Percentiles rank a stretch among this genome's conserved stretches.
Conservation (phyloP, 2,888 invertebrate species). For the Epinotia brunnichana region DNA sequence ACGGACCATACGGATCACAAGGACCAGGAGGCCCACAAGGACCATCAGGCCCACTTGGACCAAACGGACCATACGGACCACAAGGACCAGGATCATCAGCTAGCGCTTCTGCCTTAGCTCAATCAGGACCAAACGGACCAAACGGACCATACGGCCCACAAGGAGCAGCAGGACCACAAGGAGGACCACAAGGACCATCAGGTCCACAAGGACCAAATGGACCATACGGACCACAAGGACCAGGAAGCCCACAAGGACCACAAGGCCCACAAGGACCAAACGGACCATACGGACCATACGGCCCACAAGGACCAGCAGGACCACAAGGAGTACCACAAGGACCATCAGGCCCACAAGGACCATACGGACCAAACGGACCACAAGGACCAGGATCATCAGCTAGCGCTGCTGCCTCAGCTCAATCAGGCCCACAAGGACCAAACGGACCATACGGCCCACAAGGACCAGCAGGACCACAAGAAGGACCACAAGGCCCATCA, state of each 20-base stretch:
- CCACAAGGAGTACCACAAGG: slow-evolving; percentile 7
- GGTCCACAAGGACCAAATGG: background rate
- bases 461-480: background rate
- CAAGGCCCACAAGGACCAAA: background rate
- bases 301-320: slow-evolving; percentile 8
- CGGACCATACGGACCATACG: background rate
- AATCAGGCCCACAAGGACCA: slow-evolving; percentile 7
- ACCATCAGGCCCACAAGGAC: slow-evolving; percentile 17
- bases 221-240: too few relatives aligned
- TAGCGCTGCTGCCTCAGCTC: slow-evolving; percentile 2
- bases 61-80: background rate
- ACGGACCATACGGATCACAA: slow-evolving; percentile 19
- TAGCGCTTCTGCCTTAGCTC: slow-evolving; percentile 11
- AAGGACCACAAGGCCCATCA: background rate
- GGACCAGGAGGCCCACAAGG: slow-evolving; percentile 20
- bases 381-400: slow-evolving; percentile 25
- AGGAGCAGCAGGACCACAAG: slow-evolving; percentile 24
- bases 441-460: background rate
- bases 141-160: slow-evolving; percentile 17
- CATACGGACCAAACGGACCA: slow-evolving; percentile 22
- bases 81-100: slow-evolving; percentile 26
- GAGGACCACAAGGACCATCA: background rate
- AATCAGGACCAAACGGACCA: slow-evolving; percentile 39
- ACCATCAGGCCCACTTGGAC: too few relatives aligned
- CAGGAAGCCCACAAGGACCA: slow-evolving; percentile 28